Percentiles rank a stretch among this genome's conserved stretches.
phyloP scores from a whole-genome alignment of 2,888 invertebrate genomes.

The Eurois occulta region DNA sequence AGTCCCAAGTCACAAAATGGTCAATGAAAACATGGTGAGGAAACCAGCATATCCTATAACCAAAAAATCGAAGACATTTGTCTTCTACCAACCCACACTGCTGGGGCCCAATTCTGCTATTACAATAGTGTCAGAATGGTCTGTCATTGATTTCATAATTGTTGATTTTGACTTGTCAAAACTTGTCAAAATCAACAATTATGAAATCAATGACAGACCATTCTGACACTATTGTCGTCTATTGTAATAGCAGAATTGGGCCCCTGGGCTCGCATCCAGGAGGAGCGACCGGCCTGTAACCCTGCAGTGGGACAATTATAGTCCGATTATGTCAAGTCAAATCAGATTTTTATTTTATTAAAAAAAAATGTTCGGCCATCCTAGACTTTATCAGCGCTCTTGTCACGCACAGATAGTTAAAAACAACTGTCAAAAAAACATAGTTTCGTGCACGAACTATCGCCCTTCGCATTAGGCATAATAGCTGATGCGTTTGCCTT shows the following conservation, averaged over 20 bases:
- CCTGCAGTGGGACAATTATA: background rate
- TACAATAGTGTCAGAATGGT: too few species aligned
- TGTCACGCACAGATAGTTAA: slow-evolving; percentile 25
- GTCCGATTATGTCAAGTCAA: background rate
- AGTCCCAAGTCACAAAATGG: background rate
- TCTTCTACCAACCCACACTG: background rate
- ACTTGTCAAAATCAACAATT: too few species aligned
- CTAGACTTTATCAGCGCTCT: background rate
- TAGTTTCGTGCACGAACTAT: slow-evolving; percentile 67
- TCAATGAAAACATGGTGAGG: background rate
- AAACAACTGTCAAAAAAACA: slow-evolving; percentile 55
- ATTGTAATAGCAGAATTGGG: too few species aligned
- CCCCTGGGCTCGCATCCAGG: background rate
- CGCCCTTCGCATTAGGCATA: slow-evolving; percentile 75
- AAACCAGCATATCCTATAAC: background rate
- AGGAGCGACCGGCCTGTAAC: too few species aligned
- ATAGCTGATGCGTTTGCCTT: slow-evolving; percentile 79
- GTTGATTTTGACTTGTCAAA: too few species aligned
- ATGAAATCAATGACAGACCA: too few species aligned
- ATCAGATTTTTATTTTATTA: background rate
- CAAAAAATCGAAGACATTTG: background rate
- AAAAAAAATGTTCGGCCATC: too few species aligned
- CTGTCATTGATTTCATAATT: too few species aligned
- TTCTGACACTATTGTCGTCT: too few species aligned
- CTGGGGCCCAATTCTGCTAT: too few species aligned